phyloP scores from a whole-genome alignment of 2,888 invertebrate genomes.

The Laspeyria flexula region DNA sequence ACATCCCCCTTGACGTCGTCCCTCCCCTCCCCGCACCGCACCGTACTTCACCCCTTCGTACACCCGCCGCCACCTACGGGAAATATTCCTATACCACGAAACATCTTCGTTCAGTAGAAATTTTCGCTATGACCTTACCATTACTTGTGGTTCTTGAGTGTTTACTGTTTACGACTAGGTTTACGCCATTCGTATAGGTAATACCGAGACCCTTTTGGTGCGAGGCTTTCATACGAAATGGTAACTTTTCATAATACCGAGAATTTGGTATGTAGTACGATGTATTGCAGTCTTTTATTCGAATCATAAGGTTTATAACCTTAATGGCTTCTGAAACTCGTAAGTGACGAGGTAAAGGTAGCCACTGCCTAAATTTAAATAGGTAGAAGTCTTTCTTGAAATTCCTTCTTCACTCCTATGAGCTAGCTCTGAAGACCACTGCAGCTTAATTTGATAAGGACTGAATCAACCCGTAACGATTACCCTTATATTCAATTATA shows the following conservation, averaged over 20 bases:
- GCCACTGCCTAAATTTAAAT: no score
- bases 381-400: no score
- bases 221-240: slow-evolving; percentile 12
- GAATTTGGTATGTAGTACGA: slow-evolving; percentile 16
- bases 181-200: slow-evolving; percentile 30
- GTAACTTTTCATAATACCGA: slow-evolving; percentile 17
- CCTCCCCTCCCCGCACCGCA: slow-evolving; percentile 24
- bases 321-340: no score
- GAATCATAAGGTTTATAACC: slow-evolving; percentile 2
- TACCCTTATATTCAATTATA: no score
- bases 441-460: no score
- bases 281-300: slow-evolving; percentile 13
- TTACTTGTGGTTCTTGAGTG: slow-evolving; percentile 26
- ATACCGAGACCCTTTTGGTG: slow-evolving; percentile 27
- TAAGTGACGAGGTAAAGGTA: no score
- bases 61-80: slow-evolving; percentile 36
- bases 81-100: slow-evolving; percentile 47
- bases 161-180: slow-evolving; percentile 36
- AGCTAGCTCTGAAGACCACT: no score
- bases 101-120: slow-evolving; percentile 45
- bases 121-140: slow-evolving; percentile 42
- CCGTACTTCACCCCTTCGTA: slow-evolving; percentile 11
- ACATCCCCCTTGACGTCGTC: slow-evolving; percentile 32
- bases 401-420: no score
- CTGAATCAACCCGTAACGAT: no score